Conservation (phyloP, 2,888 invertebrate species). For the Lysandra coridon region DNA sequence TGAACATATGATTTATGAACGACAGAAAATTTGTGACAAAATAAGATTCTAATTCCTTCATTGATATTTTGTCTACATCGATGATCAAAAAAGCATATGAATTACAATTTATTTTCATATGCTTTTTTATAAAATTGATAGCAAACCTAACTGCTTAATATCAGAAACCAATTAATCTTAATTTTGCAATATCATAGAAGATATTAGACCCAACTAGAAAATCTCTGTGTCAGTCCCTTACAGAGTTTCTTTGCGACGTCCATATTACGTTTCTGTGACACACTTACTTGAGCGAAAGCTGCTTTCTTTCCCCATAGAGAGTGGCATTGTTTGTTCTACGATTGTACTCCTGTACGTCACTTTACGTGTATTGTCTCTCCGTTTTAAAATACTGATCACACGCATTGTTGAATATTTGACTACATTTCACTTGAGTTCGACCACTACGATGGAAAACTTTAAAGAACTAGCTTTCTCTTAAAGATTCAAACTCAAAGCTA, state of each 20-base stretch:
- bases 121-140: no score
- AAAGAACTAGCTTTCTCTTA: not conserved
- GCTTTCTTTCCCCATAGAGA: constrained; percentile 46
- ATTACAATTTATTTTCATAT: no score
- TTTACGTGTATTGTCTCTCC: constrained; percentile 17
- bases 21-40: no score
- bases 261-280: constrained; percentile 35
- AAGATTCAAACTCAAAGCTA: not conserved
- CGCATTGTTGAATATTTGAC: constrained; percentile 15
- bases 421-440: not conserved
- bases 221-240: not conserved
- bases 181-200: no score
- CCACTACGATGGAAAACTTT: not conserved
- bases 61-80: no score
- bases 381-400: constrained; percentile 18
- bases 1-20: no score
- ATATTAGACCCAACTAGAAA: constrained; percentile 11
- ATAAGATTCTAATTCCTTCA: no score
- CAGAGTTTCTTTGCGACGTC: constrained; percentile 29
- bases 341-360: constrained; percentile 41
- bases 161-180: not conserved
- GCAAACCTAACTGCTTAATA: no score
- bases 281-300: constrained; percentile 44
- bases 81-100: no score
- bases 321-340: constrained; percentile 45